A percentile compares a stretch with the other conserved stretches of the same genome.
Conservation (phyloP, 1,140 invertebrate species). For the Oedothorax gibbosus region DNA sequence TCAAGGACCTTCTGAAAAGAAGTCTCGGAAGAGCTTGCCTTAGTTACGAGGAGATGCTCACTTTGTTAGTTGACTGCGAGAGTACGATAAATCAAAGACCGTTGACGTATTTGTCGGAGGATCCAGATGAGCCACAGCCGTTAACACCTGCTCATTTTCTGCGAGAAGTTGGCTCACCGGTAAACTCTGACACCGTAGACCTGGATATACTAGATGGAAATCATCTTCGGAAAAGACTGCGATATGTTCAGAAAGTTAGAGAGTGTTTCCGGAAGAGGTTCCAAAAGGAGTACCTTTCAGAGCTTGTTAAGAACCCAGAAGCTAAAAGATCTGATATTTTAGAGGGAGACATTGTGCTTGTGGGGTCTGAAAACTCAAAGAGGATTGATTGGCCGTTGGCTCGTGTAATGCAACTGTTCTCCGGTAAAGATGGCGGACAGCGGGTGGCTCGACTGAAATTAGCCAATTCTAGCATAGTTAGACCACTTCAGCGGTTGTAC, state of each 20-base stretch:
- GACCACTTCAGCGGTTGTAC: slow-evolving; percentile 63
- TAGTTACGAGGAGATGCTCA: slow-evolving; percentile 19
- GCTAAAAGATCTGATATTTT: neutral
- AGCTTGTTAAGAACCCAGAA: neutral
- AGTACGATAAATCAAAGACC: slow-evolving; percentile 5
- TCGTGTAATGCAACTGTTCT: neutral
- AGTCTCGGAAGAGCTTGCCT: neutral
- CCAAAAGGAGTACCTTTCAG: slow-evolving; percentile 8
- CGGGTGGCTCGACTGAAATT: slow-evolving; percentile 62
- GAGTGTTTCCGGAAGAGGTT: slow-evolving; percentile 16
- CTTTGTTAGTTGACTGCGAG: neutral
- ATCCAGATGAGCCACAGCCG: slow-evolving; percentile 1
- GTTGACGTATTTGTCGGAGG: neutral
- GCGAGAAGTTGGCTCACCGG: neutral
- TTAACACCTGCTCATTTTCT: neutral
- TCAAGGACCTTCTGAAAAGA: slow-evolving; percentile 33
- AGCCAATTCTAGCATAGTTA: slow-evolving; percentile 55
- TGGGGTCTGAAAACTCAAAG: neutral
- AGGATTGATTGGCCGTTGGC: slow-evolving; percentile 19
- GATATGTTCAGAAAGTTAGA: slow-evolving; percentile 8
- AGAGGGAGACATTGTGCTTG: neutral
- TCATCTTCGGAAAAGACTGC: slow-evolving; percentile 19
- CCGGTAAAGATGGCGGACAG: slow-evolving; percentile 38
- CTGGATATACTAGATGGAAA: slow-evolving; percentile 27
- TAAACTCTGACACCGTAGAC: neutral